Conservation (phyloP, 2,113 vertebrate species). For the Silurus asotus region DNA sequence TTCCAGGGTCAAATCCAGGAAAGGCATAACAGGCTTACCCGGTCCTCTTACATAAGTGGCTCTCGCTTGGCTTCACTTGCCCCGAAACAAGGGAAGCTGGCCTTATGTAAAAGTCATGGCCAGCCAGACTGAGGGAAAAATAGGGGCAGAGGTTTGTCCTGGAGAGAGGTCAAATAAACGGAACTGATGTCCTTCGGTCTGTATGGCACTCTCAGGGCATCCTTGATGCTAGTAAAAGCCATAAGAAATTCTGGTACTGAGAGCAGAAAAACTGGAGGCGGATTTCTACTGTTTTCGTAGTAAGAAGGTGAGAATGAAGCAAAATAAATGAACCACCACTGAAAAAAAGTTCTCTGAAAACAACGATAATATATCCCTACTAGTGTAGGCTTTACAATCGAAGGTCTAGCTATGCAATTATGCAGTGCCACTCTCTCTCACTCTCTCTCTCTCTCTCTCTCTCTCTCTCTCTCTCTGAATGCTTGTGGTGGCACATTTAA, state of each 20-base stretch:
- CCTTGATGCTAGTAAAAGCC: background rate
- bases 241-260: background rate
- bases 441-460: conserved; percentile 36
- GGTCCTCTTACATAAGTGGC: conserved; percentile 32
- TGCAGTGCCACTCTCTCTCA: conserved; percentile 21
- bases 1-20: conserved; percentile 41
- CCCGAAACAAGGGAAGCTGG: conserved; percentile 27
- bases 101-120: conserved; percentile 27
- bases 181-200: background rate
- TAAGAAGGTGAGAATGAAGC: background rate
- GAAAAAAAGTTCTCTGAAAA: background rate
- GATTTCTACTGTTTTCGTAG: background rate
- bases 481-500: conserved; percentile 45
- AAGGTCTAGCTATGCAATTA: conserved; percentile 31
- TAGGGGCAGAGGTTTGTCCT: background rate
- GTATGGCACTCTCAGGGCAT: background rate
- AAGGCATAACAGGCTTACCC: conserved; percentile 43
- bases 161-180: background rate
- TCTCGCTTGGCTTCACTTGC: conserved; percentile 27
- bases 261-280: background rate
- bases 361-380: background rate
- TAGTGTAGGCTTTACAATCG: background rate
- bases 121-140: background rate
- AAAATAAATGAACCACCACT: background rate
- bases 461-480: conserved; percentile 26